Evolutionary conservation across 2,113 vertebrate genomes (phyloP).

Genomic region (Labrus mixtus): DNA sequence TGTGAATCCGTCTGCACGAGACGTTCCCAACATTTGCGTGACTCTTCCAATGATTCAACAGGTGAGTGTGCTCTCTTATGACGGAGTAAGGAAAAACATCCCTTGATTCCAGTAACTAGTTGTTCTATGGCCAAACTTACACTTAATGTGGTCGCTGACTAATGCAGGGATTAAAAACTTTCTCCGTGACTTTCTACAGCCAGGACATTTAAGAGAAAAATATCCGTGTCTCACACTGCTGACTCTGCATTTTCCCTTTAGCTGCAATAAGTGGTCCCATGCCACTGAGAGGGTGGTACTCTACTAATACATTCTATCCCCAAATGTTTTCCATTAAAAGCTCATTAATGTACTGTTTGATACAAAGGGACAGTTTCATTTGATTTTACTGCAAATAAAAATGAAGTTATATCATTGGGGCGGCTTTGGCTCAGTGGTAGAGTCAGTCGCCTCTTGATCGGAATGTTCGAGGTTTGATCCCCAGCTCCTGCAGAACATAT

Average conservation of each 20-base stretch:
- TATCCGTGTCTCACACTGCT: conserved; percentile 2
- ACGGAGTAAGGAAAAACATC: conserved; percentile 46
- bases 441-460: too few species aligned
- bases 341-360: not conserved
- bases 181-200: conserved; percentile 50
- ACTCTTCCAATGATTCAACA: conserved; percentile 62
- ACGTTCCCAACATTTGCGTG: conserved; percentile 12
- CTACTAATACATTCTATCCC: not conserved
- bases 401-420: not conserved
- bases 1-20: conserved; percentile 2
- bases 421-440: too few species aligned
- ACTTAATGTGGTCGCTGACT: conserved; percentile 67
- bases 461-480: too few species aligned
- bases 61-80: conserved; percentile 52
- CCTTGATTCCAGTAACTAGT: conserved; percentile 62
- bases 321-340: conserved; percentile 10
- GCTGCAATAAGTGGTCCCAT: conserved; percentile 1
- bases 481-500: too few species aligned
- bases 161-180: conserved; percentile 52
- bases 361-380: not conserved
- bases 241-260: conserved; percentile 43
- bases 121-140: conserved; percentile 6
- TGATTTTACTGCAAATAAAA: not conserved
- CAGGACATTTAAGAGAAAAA: conserved; percentile 2
- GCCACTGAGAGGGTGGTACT: not conserved